Conservation (phyloP, 1,140 invertebrate genomes). For the Chelonus insularis region DNA sequence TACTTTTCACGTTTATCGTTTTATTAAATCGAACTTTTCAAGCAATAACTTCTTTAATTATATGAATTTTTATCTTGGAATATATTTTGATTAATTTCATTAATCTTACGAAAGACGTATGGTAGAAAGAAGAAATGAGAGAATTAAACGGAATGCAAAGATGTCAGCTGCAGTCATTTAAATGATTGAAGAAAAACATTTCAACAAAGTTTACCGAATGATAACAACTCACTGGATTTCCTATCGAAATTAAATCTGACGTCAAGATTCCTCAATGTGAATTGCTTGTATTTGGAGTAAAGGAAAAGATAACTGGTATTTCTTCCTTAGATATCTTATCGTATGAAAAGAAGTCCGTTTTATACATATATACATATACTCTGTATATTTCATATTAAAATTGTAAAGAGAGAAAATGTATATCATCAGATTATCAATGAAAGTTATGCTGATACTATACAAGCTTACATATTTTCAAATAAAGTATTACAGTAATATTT, state of each 20-base stretch:
- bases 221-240: constrained; percentile 13
- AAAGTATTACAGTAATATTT: too few relatives aligned
- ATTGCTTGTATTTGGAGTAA: constrained; percentile 7
- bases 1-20: too few relatives aligned
- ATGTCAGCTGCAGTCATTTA: background rate
- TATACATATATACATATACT: background rate
- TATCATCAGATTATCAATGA: too few relatives aligned
- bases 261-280: constrained; percentile 22
- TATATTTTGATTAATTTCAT: too few relatives aligned
- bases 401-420: too few relatives aligned
- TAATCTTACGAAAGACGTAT: too few relatives aligned
- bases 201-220: background rate
- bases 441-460: too few relatives aligned
- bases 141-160: background rate
- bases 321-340: background rate
- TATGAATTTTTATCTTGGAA: too few relatives aligned
- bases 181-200: constrained; percentile 8
- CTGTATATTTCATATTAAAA: too few relatives aligned
- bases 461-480: too few relatives aligned
- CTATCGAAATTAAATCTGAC: constrained; percentile 31
- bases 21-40: too few relatives aligned
- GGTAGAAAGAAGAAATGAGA: background rate
- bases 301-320: constrained; percentile 11
- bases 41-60: too few relatives aligned
- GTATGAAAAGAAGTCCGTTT: background rate